Conservation (phyloP, 2,113 vertebrate genomes). For the Sander lucioperca region DNA sequence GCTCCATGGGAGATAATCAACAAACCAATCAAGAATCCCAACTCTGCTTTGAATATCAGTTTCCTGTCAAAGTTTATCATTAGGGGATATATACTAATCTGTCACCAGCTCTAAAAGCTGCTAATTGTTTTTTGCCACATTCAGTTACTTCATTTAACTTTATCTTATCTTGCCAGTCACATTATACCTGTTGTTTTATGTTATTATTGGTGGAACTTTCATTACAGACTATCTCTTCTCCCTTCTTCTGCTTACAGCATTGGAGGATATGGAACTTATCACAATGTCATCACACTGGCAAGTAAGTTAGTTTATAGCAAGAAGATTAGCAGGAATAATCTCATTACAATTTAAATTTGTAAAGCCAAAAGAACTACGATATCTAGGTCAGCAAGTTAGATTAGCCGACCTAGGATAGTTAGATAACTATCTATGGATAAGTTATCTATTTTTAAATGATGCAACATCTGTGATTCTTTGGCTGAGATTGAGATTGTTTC, state of each 20-base stretch:
- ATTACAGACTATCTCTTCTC: background rate
- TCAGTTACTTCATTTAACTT: too few species aligned
- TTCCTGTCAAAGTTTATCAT: too few species aligned
- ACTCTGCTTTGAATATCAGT: too few species aligned
- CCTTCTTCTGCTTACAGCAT: slow-evolving; percentile 59
- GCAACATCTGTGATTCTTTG: too few species aligned
- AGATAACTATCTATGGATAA: too few species aligned
- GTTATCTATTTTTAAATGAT: too few species aligned
- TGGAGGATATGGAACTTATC: slow-evolving; percentile 75
- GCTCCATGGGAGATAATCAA: background rate
- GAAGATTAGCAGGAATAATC: background rate
- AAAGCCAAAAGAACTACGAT: too few species aligned
- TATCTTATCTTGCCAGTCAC: too few species aligned
- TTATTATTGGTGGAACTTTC: background rate
- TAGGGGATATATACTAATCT: background rate
- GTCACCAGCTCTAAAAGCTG: background rate
- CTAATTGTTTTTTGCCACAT: background rate
- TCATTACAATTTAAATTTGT: background rate
- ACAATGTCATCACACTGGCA: slow-evolving; percentile 78
- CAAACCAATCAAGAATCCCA: background rate
- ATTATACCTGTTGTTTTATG: too few species aligned
- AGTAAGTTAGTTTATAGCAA: slow-evolving; percentile 64
- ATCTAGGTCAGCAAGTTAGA: too few species aligned
- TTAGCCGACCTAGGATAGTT: too few species aligned
- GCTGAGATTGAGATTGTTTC: too few species aligned